Evolutionary conservation across 2,113 vertebrate genomes (phyloP).

Genomic region (Pteruthius melanotis): DNA sequence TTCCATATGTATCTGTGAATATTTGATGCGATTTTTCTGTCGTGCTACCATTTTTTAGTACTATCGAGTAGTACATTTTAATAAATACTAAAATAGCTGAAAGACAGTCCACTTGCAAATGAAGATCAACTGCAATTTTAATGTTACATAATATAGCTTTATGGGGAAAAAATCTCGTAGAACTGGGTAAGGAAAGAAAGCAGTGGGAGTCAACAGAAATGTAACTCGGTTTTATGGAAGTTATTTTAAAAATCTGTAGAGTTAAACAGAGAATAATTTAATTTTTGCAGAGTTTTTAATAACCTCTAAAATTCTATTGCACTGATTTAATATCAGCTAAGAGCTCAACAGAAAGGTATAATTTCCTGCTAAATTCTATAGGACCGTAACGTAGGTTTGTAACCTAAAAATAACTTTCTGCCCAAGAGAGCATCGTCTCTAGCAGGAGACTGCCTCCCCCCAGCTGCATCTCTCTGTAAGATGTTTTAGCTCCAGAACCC

Average conservation of each 20-base stretch:
- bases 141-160: constrained; percentile 4
- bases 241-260: constrained; percentile 42
- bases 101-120: constrained; percentile 3
- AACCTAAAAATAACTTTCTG: constrained; percentile 13
- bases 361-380: constrained; percentile 38
- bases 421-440: neutral
- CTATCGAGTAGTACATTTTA: constrained; percentile 3
- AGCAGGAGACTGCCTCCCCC: neutral
- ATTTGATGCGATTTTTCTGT: neutral
- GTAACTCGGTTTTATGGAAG: constrained; percentile 19
- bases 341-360: neutral
- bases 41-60: neutral
- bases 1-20: neutral
- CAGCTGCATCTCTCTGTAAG: neutral
- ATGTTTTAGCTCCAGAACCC: neutral
- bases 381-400: neutral
- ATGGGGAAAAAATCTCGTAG: neutral
- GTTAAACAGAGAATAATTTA: constrained; percentile 58
- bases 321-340: constrained; percentile 12
- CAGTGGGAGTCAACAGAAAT: constrained; percentile 24
- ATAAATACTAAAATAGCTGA: constrained; percentile 13
- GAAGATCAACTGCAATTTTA: constrained; percentile 26
- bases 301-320: neutral
- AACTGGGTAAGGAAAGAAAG: constrained; percentile 13
- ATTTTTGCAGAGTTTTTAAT: constrained; percentile 48